Base-by-base conservation (phyloP, 2,113 vertebrate genomes). In the Lates calcarifer region DNA sequence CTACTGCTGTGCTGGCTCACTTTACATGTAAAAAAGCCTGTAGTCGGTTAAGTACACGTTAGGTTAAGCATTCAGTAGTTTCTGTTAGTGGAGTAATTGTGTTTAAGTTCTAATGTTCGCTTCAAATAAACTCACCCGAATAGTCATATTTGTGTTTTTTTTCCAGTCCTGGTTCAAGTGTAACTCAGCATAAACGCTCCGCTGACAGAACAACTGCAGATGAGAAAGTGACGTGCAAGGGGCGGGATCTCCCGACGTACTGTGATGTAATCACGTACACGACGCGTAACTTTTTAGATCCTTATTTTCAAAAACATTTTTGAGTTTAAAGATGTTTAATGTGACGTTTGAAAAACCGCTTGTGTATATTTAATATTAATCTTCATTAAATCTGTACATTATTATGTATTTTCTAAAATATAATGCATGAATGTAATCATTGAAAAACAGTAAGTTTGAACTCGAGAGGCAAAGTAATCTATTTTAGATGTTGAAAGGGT, bases 61-160 rank as follows among this genome's bases (percentile, higher is more conserved):
- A 41, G 2, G 1, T 39, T 66, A n/a, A 24, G 22, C 26, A 11
- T 31, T 60, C 1, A 3, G 18, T 49, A 8, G 15, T 47, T 39
- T 24, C 12, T 6, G 18, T 2, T 6, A 49, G n/a, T 6, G 22
- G 0, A 18, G 39, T n/a, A 10, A 1, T 5, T n/a, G 9, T 15
- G 3, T 45, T 31, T n/a, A 18, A 18, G 6, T 10, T 51, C 0
- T 2, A 11, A 7, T 41, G 60, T 62, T 55, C 0, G 20, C 2
- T 22, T 77, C 2, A 43, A 31, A 58, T 15, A 10, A 69, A 91
- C 94, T 95, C 76, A 95, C 94, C 92, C 86, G 87, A 24, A 63
- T 28, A n/a, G 85, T 74, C 94, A 93, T 94, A 65, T 74, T 90
- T 82, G 83, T 53, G 74, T n/a, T 33, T 31, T 24, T n/a, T 33